Conservation (phyloP, 2,797 vertebrate species). For the Adelosebastes latens region DNA sequence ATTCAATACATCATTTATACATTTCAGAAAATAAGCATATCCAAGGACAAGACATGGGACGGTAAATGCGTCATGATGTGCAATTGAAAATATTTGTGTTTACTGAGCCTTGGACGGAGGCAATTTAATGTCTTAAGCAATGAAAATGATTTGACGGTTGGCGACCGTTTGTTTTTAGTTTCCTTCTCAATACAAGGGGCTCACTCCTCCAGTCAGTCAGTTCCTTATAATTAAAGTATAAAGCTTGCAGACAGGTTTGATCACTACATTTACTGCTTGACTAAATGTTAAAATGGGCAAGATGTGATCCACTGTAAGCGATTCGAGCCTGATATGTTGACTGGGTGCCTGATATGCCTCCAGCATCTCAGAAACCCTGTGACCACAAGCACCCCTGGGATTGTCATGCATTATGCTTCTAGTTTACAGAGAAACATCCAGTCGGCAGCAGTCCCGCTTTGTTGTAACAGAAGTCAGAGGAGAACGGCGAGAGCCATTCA, state of each 20-base stretch:
- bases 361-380: conserved; percentile 26
- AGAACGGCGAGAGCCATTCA: not conserved
- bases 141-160: conserved; percentile 26
- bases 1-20: conserved; percentile 48
- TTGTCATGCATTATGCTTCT: conserved; percentile 4
- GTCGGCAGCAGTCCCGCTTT: not conserved
- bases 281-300: conserved; percentile 27
- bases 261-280: conserved; percentile 16
- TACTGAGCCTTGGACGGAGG: conserved; percentile 23
- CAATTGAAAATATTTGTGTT: conserved; percentile 47
- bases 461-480: conserved; percentile 2
- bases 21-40: conserved; percentile 47
- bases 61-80: conserved; percentile 33
- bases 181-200: conserved; percentile 3
- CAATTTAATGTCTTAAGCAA: conserved; percentile 37
- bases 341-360: conserved; percentile 18
- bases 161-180: conserved; percentile 22
- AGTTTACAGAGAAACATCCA: conserved; percentile 27
- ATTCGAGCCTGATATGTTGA: conserved; percentile 15
- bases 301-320: conserved; percentile 32
- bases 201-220: conserved; percentile 17
- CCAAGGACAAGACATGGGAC: conserved; percentile 34
- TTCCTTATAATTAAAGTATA: conserved; percentile 23
- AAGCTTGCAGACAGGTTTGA: conserved; percentile 20
- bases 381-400: conserved; percentile 19